Base-by-base conservation (phyloP, 1,140 invertebrate genomes). In the Holotrichia oblita region DNA sequence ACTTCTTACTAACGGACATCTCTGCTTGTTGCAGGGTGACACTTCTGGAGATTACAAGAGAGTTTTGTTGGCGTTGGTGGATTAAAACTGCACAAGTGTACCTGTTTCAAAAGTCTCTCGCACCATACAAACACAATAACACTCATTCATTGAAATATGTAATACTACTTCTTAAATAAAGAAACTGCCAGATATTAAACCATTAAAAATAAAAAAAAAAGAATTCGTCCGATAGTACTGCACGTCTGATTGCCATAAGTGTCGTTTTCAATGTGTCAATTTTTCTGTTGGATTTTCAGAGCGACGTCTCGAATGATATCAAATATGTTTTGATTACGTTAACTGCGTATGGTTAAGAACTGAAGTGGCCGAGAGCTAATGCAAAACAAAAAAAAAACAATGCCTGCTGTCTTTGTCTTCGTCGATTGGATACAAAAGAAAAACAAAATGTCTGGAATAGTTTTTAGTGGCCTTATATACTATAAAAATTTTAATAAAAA, bases 41-140 rank as follows among this genome's bases (percentile, higher is more conserved):
- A 97, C 95, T 79, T 96, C 95, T 83, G 96, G 96, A 80, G 95
- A 97, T 90, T 97, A 97, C 91, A 96, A 94, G 89, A 93, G 93
- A 88, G 91, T 95, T 83, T 91, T 97, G 83, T 90, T 97, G 84
- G 93, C 94, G 82, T 88, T 97, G 84, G 90, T 96, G 90, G 89
- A 92, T 89, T 91, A 92, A 90, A 91, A 27, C 55, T 77, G 78
- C 64, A 55, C 55, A 61, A 76, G 55, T 24, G 48, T 76, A 79
- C 76, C 76, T 77, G 55, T 76, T 55, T 76, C 27, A 76, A 40
- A 34, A 59, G 17, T 59, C 48, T 76, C 42, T 42, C 27, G 75
- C 48, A 59, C 42, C n/a, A 76, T 76, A 14, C 41, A 48, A 76
- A 48, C 48, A 55, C 27, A 76, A 42, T 59, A 76, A 76, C 75